Percentiles rank a stretch among this genome's conserved stretches.
Conservation (phyloP, 2,888 invertebrate genomes). For the Ethmia dodecea region DNA sequence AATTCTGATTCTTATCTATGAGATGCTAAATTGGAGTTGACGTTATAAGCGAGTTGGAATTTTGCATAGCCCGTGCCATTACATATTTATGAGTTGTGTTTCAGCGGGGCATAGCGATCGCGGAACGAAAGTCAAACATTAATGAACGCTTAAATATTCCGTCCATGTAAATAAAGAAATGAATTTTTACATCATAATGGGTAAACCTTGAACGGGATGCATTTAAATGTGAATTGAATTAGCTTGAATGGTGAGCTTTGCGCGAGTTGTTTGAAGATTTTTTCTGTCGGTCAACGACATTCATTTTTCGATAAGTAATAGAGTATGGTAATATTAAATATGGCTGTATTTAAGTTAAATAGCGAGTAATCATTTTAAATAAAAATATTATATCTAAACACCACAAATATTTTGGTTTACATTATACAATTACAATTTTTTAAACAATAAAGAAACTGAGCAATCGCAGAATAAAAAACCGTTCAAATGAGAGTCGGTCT, state of each 20-base stretch:
- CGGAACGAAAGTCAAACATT: conserved; percentile 71
- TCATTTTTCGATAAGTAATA: no score
- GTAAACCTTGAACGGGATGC: conserved; percentile 20
- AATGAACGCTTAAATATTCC: conserved; percentile 71
- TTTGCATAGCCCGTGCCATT: conserved; percentile 57
- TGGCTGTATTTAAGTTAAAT: no score
- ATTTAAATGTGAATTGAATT: conserved; percentile 50
- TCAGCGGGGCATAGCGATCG: conserved; percentile 44
- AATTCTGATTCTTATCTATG: conserved; percentile 37
- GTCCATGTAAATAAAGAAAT: conserved; percentile 68
- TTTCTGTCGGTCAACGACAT: background rate
- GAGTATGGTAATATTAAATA: no score
- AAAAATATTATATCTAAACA: no score
- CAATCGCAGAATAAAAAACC: no score
- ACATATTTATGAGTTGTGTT: conserved; percentile 74
- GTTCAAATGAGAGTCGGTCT: no score
- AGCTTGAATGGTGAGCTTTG: background rate
- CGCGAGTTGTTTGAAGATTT: background rate
- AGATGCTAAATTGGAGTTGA: conserved; percentile 55
- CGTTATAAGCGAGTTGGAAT: conserved; percentile 49
- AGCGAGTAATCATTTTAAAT: no score
- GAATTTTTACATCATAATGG: conserved; percentile 42
- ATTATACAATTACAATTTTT: no score
- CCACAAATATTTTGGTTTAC: no score
- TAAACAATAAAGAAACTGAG: no score